phyloP scores from a whole-genome alignment of 2,888 invertebrate genomes.

The Erebia aethiops region DNA sequence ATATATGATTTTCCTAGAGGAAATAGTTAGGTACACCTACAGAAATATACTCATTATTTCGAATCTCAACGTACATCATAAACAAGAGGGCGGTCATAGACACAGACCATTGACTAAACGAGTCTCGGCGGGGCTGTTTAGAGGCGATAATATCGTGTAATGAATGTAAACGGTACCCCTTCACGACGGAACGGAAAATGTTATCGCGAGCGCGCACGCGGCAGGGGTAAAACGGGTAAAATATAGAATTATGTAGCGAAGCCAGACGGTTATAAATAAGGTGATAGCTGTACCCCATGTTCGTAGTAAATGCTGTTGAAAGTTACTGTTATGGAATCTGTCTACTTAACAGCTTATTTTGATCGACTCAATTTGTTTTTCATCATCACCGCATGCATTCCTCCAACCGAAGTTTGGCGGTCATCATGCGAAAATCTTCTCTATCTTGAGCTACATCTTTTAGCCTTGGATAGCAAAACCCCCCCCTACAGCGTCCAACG shows the following conservation, averaged over 20 bases:
- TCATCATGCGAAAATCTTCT: too few relatives aligned
- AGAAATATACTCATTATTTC: slow-evolving; percentile 27
- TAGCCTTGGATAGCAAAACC: too few relatives aligned
- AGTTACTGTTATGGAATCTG: neutral
- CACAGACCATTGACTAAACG: slow-evolving; percentile 67
- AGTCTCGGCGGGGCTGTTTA: slow-evolving; percentile 70
- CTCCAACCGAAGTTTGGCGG: too few relatives aligned
- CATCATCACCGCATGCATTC: too few relatives aligned
- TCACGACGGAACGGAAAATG: slow-evolving; percentile 61
- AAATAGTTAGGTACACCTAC: neutral
- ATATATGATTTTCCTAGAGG: neutral
- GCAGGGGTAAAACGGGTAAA: slow-evolving; percentile 37
- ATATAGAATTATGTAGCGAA: slow-evolving; percentile 33
- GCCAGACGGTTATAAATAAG: slow-evolving; percentile 36
- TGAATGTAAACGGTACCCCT: slow-evolving; percentile 69
- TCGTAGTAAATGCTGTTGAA: slow-evolving; percentile 26
- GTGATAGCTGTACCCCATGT: slow-evolving; percentile 28
- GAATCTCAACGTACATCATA: slow-evolving; percentile 38
- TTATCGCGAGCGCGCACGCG: slow-evolving; percentile 73
- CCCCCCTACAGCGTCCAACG: too few relatives aligned
- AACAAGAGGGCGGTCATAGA: slow-evolving; percentile 51
- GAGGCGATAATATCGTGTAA: slow-evolving; percentile 75
- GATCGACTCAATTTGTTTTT: neutral
- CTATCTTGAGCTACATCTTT: too few relatives aligned
- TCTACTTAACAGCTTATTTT: neutral